phyloP scores from a whole-genome alignment of 2,888 invertebrate species.

The Melieria omissa region DNA sequence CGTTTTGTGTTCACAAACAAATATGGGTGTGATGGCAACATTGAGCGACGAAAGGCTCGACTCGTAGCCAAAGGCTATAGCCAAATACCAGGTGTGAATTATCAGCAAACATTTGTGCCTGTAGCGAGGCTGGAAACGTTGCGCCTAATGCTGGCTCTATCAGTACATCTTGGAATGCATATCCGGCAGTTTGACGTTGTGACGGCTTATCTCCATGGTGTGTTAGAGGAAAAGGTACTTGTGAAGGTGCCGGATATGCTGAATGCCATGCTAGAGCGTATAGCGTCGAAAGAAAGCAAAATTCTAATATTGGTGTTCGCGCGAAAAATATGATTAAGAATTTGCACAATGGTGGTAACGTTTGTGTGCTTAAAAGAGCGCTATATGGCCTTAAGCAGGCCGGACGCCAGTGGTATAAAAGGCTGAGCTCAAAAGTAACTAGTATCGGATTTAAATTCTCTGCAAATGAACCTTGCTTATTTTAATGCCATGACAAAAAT shows the following conservation, averaged over 20 bases:
- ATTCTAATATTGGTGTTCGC: constrained; percentile 12
- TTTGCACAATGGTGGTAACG: constrained; percentile 26
- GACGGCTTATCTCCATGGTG: constrained; percentile 37
- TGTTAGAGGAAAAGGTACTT: constrained; percentile 30
- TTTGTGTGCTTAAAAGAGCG: constrained; percentile 33
- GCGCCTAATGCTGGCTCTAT: constrained; percentile 36
- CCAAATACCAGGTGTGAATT: constrained; percentile 33
- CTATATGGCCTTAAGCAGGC: constrained; percentile 37
- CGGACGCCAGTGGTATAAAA: constrained; percentile 33
- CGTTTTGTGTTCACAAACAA: constrained; percentile 39
- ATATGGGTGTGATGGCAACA: constrained; percentile 17
- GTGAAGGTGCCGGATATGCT: constrained; percentile 37
- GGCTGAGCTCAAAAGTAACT: constrained; percentile 29
- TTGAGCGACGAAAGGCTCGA: constrained; percentile 33
- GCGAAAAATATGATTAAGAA: constrained; percentile 26
- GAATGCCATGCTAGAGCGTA: constrained; percentile 32
- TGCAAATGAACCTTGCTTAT: constrained; percentile 38
- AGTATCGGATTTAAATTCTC: constrained; percentile 33
- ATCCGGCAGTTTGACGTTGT: constrained; percentile 38
- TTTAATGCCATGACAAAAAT: constrained; percentile 27
- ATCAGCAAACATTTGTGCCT: constrained; percentile 37
- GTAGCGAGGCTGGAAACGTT: constrained; percentile 36
- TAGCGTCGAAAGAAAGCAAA: constrained; percentile 25
- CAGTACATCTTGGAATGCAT: constrained; percentile 31
- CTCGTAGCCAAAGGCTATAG: constrained; percentile 36